phyloP scores from a whole-genome alignment of 1,140 invertebrate species.

The Hesperophylax magnus region DNA sequence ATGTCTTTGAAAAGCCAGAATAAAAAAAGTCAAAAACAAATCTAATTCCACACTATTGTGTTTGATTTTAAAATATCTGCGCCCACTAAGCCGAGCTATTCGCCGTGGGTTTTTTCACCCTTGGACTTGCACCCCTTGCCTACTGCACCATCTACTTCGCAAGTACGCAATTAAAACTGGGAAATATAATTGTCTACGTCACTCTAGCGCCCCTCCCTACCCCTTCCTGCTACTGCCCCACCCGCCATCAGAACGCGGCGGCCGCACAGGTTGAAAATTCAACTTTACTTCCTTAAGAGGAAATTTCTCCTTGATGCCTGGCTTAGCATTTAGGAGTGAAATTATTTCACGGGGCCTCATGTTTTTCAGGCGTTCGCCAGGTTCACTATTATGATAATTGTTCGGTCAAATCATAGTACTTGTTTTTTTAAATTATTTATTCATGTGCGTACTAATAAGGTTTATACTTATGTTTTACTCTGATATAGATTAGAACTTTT shows the following conservation, averaged over 20 bases:
- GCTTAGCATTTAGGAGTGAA: too few relatives aligned
- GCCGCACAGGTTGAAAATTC: slow-evolving; percentile 4
- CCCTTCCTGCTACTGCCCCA: background rate
- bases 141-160: slow-evolving; percentile 43
- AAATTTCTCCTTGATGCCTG: background rate
- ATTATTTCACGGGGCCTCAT: too few relatives aligned
- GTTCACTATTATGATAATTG: too few relatives aligned
- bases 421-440: too few relatives aligned
- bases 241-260: background rate
- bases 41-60: too few relatives aligned
- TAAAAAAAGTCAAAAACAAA: too few relatives aligned
- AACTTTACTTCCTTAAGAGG: background rate
- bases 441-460: too few relatives aligned
- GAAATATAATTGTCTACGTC: slow-evolving; percentile 52
- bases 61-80: background rate
- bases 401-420: too few relatives aligned
- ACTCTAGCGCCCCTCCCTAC: background rate
- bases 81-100: background rate
- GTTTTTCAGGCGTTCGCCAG: too few relatives aligned
- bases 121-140: slow-evolving; percentile 1
- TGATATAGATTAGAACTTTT: too few relatives aligned
- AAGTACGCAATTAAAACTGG: slow-evolving; percentile 51
- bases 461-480: too few relatives aligned
- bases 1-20: too few relatives aligned
- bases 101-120: background rate